Conservation (phyloP, 2,888 invertebrate species). For the Lochmaea crataegi region DNA sequence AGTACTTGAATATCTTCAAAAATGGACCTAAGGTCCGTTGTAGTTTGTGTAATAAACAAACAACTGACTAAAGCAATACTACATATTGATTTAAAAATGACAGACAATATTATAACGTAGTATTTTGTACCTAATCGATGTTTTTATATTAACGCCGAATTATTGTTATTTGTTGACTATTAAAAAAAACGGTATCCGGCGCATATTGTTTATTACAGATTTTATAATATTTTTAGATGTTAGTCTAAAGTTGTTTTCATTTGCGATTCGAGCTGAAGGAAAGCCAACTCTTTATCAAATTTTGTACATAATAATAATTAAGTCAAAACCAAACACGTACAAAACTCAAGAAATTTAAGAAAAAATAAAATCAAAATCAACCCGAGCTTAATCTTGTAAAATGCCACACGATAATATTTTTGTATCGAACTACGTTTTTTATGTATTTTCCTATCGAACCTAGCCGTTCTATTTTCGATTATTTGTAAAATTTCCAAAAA, state of each 20-base stretch:
- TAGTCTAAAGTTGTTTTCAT: constrained; percentile 31
- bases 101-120: constrained; percentile 49
- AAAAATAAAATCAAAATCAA: constrained; percentile 34
- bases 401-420: constrained; percentile 35
- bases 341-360: constrained; percentile 27
- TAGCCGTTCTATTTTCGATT: constrained; percentile 20
- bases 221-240: constrained; percentile 52
- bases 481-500: constrained; percentile 44
- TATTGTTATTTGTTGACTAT: constrained; percentile 47
- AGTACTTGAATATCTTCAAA: constrained; percentile 9
- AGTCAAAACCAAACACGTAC: constrained; percentile 35
- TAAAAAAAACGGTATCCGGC: constrained; percentile 26
- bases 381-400: constrained; percentile 29
- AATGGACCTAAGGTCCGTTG: constrained; percentile 23
- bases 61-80: constrained; percentile 45
- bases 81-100: constrained; percentile 38
- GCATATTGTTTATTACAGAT: constrained; percentile 35
- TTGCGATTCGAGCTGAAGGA: constrained; percentile 39
- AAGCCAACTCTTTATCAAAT: constrained; percentile 25
- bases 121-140: constrained; percentile 38
- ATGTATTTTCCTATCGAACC: constrained; percentile 29
- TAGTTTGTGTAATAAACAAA: constrained; percentile 19
- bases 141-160: constrained; percentile 47
- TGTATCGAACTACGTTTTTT: constrained; percentile 32
- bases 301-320: constrained; percentile 35